Evolutionary conservation across 2,888 invertebrate genomes (phyloP).

Genomic region (Willowsia nigromaculata): DNA sequence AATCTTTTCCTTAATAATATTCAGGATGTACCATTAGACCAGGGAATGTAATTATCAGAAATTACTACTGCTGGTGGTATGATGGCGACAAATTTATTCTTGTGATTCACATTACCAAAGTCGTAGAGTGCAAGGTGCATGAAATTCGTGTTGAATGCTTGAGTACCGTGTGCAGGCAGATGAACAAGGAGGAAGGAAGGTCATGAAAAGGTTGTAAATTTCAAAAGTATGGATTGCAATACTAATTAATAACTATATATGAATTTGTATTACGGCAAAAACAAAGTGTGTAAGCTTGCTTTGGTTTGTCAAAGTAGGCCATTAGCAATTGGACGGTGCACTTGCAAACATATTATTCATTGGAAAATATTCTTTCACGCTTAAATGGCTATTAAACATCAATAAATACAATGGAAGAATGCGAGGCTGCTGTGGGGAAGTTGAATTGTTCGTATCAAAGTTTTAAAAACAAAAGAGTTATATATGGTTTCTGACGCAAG

Average conservation of each 20-base stretch:
- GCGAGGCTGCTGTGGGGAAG: neutral
- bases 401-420: slow-evolving; percentile 39
- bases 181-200: neutral
- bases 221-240: neutral
- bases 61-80: no score
- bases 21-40: neutral
- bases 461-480: slow-evolving; percentile 24
- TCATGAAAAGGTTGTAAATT: neutral
- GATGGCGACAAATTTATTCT: no score
- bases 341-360: neutral
- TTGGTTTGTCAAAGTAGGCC: neutral
- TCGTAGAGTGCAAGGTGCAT: no score
- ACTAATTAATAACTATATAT: neutral
- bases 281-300: neutral
- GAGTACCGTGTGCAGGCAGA: no score
- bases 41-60: neutral
- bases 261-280: no score
- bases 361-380: neutral
- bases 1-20: neutral
- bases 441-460: slow-evolving; percentile 25
- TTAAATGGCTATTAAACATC: slow-evolving; percentile 23
- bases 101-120: no score
- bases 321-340: slow-evolving; percentile 7
- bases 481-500: neutral
- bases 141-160: no score